These are phyloP conservation scores for Babyrousa celebensis DNA, from an alignment of 2,797 vertebrate species.

Conservation along the genomic window DNA sequence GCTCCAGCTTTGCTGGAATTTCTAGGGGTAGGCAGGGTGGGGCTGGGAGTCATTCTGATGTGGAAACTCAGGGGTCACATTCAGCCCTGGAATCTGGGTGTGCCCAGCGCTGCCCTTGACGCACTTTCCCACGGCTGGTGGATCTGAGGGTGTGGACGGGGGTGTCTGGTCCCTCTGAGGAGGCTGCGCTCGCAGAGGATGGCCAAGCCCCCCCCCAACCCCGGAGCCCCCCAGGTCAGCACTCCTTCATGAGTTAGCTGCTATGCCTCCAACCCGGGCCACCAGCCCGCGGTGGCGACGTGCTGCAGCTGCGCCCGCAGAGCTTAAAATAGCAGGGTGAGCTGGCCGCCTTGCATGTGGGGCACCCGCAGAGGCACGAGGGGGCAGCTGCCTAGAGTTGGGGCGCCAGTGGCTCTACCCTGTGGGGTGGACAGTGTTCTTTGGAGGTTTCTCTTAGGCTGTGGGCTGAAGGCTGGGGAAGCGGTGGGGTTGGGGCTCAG, in stretches of 20 bases:
- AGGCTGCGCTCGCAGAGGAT: background rate
- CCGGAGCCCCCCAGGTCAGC: background rate
- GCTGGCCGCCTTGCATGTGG: conserved; percentile 71
- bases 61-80: conserved; percentile 60
- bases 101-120: conserved; percentile 12
- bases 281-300: conserved; percentile 48
- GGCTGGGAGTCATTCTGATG: conserved; percentile 41
- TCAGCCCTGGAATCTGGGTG: conserved; percentile 72
- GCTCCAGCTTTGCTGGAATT: conserved; percentile 6
- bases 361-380: conserved; percentile 52
- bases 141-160: conserved; percentile 43
- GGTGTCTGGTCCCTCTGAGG: background rate
- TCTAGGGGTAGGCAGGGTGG: conserved; percentile 2
- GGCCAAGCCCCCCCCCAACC: background rate
- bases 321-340: conserved; percentile 86
- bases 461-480: background rate
- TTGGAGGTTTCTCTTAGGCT: background rate
- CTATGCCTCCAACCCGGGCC: conserved; percentile 60
- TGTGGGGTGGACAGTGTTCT: background rate
- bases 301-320: conserved; percentile 77
- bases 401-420: background rate
- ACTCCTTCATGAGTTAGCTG: conserved; percentile 8
- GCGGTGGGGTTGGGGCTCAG: background rate
- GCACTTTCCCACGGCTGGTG: background rate
- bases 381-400: conserved; percentile 61